phyloP scores from a whole-genome alignment of 2,888 invertebrate genomes.

The Endomychus coccineus region DNA sequence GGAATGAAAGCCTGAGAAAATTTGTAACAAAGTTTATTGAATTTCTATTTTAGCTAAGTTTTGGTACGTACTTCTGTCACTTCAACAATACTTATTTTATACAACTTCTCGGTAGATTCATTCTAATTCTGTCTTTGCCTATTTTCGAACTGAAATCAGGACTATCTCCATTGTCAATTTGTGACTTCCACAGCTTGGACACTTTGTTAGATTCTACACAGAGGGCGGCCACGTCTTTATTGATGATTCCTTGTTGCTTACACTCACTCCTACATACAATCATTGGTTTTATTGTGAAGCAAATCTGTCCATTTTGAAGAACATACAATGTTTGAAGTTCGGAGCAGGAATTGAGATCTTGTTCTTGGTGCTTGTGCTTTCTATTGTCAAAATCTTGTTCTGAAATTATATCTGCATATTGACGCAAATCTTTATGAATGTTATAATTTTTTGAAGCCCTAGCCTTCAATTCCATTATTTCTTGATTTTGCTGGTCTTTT shows the following conservation, averaged over 20 bases:
- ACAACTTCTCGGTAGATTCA: constrained; percentile 45
- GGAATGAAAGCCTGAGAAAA: too few species aligned
- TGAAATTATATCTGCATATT: too few species aligned
- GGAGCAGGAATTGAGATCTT: constrained; percentile 30
- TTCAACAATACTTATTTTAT: too few species aligned
- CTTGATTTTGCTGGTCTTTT: constrained; percentile 36
- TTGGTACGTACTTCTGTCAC: too few species aligned
- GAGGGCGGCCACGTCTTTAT: constrained; percentile 46
- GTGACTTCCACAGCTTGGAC: constrained; percentile 35
- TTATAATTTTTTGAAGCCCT: constrained; percentile 43
- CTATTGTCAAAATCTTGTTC: too few species aligned
- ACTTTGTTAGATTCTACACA: constrained; percentile 37
- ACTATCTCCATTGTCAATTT: constrained; percentile 45
- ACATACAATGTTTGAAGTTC: constrained; percentile 48
- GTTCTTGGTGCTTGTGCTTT: constrained; percentile 34
- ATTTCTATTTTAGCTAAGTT: too few species aligned
- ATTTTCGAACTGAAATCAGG: constrained; percentile 46
- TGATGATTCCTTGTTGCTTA: constrained; percentile 27
- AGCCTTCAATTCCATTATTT: constrained; percentile 34
- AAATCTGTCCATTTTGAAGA: constrained; percentile 48
- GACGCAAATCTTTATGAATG: constrained; percentile 22
- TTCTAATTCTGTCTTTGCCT: constrained; percentile 33
- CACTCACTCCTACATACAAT: constrained; percentile 51
- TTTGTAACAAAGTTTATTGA: too few species aligned
- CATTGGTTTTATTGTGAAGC: constrained; percentile 53